Base-by-base conservation (phyloP, 2,113 vertebrate species). In the Archocentrus centrarchus region DNA sequence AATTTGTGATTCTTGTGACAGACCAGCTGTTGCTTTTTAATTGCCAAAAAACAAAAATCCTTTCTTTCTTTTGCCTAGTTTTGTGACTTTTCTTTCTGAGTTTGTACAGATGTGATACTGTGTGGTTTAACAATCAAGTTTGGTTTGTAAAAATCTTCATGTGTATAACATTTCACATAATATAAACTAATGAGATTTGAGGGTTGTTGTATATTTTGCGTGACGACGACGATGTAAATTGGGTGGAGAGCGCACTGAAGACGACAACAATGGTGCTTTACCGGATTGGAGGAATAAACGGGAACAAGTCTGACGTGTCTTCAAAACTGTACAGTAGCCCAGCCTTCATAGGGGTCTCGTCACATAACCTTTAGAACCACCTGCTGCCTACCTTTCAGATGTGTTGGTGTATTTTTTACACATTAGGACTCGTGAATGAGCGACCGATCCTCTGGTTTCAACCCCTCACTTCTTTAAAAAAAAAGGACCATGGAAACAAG, bases 381-480 rank as follows among this genome's bases (percentile, higher is more conserved):
- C 93, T 92, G 93, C 93, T 96, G 95, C 94, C 95, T 95, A 95
- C 92, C 90, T 94, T 92, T 92, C 87, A 87, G 89, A 91, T 82
- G 81, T 85, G 87, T 94, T 91, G 81, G 83, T 92, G 92, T 92
- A 59, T 90, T 94, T 93, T 93, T 85, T 90, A 89, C 89, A 89
- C 88, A 88, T 75, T 32, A 58, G 70, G 83, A 90, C 92, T 93
- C 86, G 5, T 32, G n/a, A 79, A 66, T 1, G 77, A 91, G 83
- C 58, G 18, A 78, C 60, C 7, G 10, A 70, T 58, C 88, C 86
- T 87, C 77, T 44, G 44, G 77, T 91, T 87, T 90, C 78, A 89
- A 73, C 77, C 89, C 81, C 37, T 87, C 53, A 27, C 60, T 60
- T 85, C 60, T 84, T 86, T 80, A 41, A 66, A 11, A 27, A 35